Conservation (phyloP, 2,113 vertebrate species). For the Ptychochromis oligacanthus region DNA sequence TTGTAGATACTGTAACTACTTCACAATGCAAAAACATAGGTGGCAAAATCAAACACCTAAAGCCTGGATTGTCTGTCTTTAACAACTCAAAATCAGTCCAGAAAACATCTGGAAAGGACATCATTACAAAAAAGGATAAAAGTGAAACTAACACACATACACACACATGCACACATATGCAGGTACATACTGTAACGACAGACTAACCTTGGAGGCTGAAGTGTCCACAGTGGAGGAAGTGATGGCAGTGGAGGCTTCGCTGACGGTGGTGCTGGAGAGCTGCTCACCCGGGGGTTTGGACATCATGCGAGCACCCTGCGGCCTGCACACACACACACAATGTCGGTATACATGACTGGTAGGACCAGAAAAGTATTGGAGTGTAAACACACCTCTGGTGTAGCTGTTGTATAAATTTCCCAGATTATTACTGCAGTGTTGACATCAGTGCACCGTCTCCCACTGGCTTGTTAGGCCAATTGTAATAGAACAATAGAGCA, state of each 20-base stretch:
- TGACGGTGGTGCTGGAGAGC: slow-evolving; percentile 92
- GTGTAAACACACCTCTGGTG: background rate
- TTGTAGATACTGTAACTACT: background rate
- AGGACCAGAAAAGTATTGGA: background rate
- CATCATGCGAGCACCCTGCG: slow-evolving; percentile 79
- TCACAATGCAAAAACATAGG: background rate
- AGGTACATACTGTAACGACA: background rate
- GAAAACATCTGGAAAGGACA: background rate
- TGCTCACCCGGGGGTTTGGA: slow-evolving; percentile 77
- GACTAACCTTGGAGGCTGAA: slow-evolving; percentile 81
- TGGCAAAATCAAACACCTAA: background rate
- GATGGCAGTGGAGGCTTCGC: slow-evolving; percentile 88
- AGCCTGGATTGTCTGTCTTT: background rate
- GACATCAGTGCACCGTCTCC: background rate
- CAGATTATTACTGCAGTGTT: background rate
- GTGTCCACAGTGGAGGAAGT: slow-evolving; percentile 89
- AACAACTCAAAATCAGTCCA: background rate
- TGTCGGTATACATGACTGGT: background rate
- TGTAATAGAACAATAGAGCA: background rate
- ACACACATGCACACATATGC: background rate
- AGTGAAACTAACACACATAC: background rate
- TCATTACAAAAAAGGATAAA: background rate
- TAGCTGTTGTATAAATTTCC: background rate
- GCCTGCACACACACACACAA: slow-evolving; percentile 69
- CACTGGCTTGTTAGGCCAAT: background rate